A percentile compares a stretch with the other conserved stretches of the same genome.
Conservation (phyloP, 2,113 vertebrate species). For the Vireo altiloquus region DNA sequence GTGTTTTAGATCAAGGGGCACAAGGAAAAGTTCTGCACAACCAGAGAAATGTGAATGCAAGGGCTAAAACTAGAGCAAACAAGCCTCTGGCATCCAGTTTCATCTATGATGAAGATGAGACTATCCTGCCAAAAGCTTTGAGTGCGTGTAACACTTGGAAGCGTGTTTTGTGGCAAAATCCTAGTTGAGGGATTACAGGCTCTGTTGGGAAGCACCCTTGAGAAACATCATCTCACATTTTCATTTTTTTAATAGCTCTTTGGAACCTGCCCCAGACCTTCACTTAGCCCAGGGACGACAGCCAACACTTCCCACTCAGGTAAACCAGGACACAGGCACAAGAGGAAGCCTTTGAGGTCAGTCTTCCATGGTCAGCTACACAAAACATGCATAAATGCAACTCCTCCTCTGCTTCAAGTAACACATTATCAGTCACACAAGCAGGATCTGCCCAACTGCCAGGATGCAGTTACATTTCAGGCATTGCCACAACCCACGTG, state of each 20-base stretch:
- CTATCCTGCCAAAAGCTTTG: not conserved
- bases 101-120: not conserved
- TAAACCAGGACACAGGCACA: accelerated
- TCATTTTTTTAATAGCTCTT: not conserved
- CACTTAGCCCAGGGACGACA: not conserved
- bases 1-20: not conserved
- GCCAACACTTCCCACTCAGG: not conserved
- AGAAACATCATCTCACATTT: not conserved
- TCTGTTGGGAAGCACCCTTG: not conserved
- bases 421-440: not conserved
- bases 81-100: not conserved
- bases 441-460: not conserved
- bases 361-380: not conserved
- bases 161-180: not conserved
- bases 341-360: not conserved
- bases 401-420: not conserved
- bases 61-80: not conserved
- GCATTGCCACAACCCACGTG: not conserved
- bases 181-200: not conserved
- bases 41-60: not conserved
- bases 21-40: not conserved
- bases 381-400: not conserved
- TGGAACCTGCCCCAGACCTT: not conserved
- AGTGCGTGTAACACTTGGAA: not conserved
- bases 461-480: constrained; percentile 25